Percentiles rank a stretch among this genome's conserved stretches.
Evolutionary conservation across 2,888 invertebrate species (phyloP).

Genomic region (Microdon myrmicae): DNA sequence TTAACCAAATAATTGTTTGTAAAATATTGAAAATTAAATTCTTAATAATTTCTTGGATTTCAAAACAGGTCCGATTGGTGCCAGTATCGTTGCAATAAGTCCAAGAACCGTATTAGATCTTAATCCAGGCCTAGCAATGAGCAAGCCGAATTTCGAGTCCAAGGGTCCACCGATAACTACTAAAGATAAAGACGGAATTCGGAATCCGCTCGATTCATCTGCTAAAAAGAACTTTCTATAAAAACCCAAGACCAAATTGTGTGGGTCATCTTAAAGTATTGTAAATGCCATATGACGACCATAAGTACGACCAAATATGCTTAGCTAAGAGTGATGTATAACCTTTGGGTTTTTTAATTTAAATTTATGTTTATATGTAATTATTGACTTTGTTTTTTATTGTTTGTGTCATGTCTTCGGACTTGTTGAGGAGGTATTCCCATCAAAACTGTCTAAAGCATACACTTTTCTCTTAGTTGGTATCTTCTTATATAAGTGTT

Average conservation of each 20-base stretch:
- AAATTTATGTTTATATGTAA: too few relatives aligned
- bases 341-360: too few relatives aligned
- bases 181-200: slow-evolving; percentile 56
- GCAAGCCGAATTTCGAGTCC: slow-evolving; percentile 65
- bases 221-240: slow-evolving; percentile 58
- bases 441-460: too few relatives aligned
- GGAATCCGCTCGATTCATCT: slow-evolving; percentile 54
- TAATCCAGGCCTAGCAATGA: slow-evolving; percentile 67
- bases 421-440: too few relatives aligned
- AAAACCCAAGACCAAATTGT: slow-evolving; percentile 18
- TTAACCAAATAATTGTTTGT: too few relatives aligned
- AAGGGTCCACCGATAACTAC: slow-evolving; percentile 58
- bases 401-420: too few relatives aligned
- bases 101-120: slow-evolving; percentile 66
- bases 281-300: slow-evolving; percentile 13
- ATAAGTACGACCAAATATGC: slow-evolving; percentile 20
- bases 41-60: slow-evolving; percentile 7
- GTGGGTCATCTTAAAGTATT: slow-evolving; percentile 11
- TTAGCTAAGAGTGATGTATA: too few relatives aligned
- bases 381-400: too few relatives aligned
- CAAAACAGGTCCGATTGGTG: slow-evolving; percentile 66
- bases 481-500: too few relatives aligned
- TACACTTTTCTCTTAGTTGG: too few relatives aligned
- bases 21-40: background rate
- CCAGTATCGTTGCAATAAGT: slow-evolving; percentile 67